Evolutionary conservation across 1,140 invertebrate genomes (phyloP), one percentile per base, ranked within the genome.

Genomic region (Ips nitidus): DNA sequence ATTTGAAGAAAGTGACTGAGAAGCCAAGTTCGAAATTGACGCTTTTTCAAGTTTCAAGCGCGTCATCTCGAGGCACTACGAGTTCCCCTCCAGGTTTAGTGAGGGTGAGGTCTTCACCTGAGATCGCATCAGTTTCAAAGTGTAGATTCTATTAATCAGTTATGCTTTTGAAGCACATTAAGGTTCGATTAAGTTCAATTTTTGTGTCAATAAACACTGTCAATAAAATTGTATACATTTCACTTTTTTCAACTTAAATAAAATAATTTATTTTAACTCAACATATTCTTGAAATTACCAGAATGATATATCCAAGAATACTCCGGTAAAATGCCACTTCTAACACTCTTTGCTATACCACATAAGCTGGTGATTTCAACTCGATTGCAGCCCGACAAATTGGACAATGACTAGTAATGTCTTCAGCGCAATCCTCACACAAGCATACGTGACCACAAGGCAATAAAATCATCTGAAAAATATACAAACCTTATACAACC

Each of bases 371-470:
- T 58, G 86, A 82, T 76, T 87, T 90, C 36, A 86, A 85, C 22
- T 81, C 80, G 72, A 93, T 91, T 36, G 76, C 71, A 65, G 84
- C 80, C 66, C 91, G 83, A 77, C 92, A 94, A 43, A 93, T 83
- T 2, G 92, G 92, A 77, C 92, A 94, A 47, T 79, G 78, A 58
- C 84, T 80, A 8, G 78, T 81, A 59, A 93, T 91, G 74, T 87
- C 85, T 60, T 87, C 84, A 1, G 89, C 86, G 77, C 92, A 94
- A 78, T 94, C 91, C 81, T 92, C 91, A 76, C 92, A 94, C 43
- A 93, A 79, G 71, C 90, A 92, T 0, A 94, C 90, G 78, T 94
- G 92, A 0, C 92, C 92, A 79, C 92, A 94, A 1, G 90, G 90
- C 63, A 93, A 78, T 45, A 94, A 76, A 75, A 94, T 92, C 36